Conservation (phyloP, 2,888 invertebrate genomes). For the Cheilosia vulpina region DNA sequence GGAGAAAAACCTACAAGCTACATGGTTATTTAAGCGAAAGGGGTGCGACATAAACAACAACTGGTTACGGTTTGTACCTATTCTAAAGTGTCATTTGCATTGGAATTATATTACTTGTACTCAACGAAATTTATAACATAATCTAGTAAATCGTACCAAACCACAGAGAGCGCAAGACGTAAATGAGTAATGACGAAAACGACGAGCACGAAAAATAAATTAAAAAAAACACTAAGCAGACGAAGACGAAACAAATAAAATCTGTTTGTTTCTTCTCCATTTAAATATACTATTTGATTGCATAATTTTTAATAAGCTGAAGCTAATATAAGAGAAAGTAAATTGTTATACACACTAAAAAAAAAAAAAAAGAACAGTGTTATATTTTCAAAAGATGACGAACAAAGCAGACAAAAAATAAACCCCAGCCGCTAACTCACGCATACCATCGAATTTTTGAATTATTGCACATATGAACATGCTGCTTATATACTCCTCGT, state of each 20-base stretch:
- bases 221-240: background rate
- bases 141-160: background rate
- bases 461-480: constrained; percentile 61
- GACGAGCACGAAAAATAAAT: background rate
- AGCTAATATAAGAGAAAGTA: constrained; percentile 70
- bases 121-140: constrained; percentile 39
- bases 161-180: constrained; percentile 15
- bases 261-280: constrained; percentile 31
- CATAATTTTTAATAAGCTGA: constrained; percentile 71
- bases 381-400: constrained; percentile 75
- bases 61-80: constrained; percentile 22
- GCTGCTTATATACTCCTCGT: constrained; percentile 55
- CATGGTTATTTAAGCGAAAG: background rate
- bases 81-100: constrained; percentile 46
- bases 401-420: constrained; percentile 73
- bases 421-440: constrained; percentile 75
- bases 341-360: constrained; percentile 73
- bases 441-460: constrained; percentile 45
- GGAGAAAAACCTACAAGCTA: constrained; percentile 7
- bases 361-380: constrained; percentile 50
- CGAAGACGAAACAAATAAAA: background rate
- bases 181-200: constrained; percentile 1
- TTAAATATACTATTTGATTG: constrained; percentile 63
- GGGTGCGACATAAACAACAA: constrained; percentile 51
- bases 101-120: constrained; percentile 17